These are phyloP conservation scores for Struthidea cinerea DNA, from an alignment of 2,113 vertebrate genomes.

Conservation along the genomic window DNA sequence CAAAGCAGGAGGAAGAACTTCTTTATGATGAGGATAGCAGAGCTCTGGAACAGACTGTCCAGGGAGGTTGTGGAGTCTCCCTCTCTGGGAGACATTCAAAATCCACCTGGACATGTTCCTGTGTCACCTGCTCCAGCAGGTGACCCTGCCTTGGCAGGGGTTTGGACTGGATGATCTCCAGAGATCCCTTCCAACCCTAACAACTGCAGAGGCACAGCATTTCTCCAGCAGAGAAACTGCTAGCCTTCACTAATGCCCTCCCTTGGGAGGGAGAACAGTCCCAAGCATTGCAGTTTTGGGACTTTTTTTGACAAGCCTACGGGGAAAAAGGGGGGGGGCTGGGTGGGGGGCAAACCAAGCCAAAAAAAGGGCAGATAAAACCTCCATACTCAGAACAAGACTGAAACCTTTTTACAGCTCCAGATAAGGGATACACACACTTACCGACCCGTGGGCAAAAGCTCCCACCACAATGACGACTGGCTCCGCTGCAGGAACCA, in stretches of 20 bases:
- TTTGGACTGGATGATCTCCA: not conserved
- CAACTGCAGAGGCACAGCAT: not conserved
- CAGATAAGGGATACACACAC: not conserved
- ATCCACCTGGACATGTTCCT: not conserved
- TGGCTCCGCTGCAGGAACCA: slow-evolving; percentile 82
- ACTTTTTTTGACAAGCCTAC: not conserved
- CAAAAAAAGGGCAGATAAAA: not conserved
- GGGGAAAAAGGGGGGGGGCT: fast-evolving
- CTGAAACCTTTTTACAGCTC: not conserved
- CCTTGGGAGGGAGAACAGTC: not conserved
- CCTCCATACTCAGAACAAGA: not conserved
- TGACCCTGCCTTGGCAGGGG: not conserved
- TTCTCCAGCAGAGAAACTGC: not conserved
- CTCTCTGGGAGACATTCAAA: not conserved
- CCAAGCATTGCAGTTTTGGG: not conserved
- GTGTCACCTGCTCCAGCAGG: not conserved
- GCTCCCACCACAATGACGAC: slow-evolving; percentile 89
- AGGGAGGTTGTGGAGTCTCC: not conserved
- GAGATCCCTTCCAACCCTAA: not conserved
- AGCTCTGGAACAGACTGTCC: not conserved
- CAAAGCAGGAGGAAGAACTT: not conserved
- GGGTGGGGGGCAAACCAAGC: not conserved
- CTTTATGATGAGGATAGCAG: not conserved
- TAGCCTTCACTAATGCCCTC: not conserved
- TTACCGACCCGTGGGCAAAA: slow-evolving; percentile 92